Evolutionary conservation across 1,140 invertebrate genomes (phyloP).

Genomic region (Sitophilus oryzae): DNA sequence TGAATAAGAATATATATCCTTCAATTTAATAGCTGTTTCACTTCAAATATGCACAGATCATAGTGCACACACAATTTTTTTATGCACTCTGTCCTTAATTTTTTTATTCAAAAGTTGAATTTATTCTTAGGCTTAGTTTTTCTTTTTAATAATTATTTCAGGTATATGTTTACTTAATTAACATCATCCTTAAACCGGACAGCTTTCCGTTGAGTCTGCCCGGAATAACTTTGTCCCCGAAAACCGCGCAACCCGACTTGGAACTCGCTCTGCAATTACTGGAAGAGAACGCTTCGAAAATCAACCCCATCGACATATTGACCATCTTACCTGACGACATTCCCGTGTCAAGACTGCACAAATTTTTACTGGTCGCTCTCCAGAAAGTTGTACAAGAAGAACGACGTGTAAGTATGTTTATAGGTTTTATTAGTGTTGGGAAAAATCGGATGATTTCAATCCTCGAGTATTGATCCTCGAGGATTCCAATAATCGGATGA

Average conservation of each 20-base stretch:
- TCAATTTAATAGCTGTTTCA: too few relatives aligned
- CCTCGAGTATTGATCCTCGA: too few relatives aligned
- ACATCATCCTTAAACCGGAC: conserved; percentile 58
- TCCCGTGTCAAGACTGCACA: conserved; percentile 62
- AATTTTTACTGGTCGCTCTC: conserved; percentile 62
- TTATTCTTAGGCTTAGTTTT: not conserved
- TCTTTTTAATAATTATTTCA: conserved; percentile 42
- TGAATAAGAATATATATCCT: too few relatives aligned
- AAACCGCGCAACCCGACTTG: conserved; percentile 60
- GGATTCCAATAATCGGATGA: too few relatives aligned
- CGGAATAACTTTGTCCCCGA: conserved; percentile 52
- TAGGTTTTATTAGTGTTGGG: too few relatives aligned
- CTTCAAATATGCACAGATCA: too few relatives aligned
- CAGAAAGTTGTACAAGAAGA: conserved; percentile 18
- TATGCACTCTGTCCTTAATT: not conserved
- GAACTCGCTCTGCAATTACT: conserved; percentile 72
- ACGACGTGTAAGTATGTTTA: conserved; percentile 10
- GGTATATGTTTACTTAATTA: conserved; percentile 61
- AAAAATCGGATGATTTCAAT: too few relatives aligned
- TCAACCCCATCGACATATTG: conserved; percentile 69
- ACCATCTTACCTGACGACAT: conserved; percentile 71
- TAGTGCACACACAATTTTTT: not conserved
- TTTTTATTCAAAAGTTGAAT: too few relatives aligned
- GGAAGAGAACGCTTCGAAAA: conserved; percentile 73
- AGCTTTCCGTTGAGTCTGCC: conserved; percentile 45